Evolutionary conservation across 2,113 vertebrate species (phyloP).

Genomic region (Gnathonemus longibarbis): DNA sequence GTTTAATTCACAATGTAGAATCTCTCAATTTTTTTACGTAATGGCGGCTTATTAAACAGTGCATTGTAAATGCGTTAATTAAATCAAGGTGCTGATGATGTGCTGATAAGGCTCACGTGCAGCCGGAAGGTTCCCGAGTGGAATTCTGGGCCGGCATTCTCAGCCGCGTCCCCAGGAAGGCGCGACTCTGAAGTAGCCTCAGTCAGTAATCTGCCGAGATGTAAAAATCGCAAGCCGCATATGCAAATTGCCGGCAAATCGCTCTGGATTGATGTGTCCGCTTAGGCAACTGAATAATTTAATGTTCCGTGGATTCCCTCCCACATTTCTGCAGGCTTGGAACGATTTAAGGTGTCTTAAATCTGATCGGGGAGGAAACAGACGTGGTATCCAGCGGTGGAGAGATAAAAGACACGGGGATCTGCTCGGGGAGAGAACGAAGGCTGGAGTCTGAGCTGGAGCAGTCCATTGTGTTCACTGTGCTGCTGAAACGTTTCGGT

Average conservation of each 20-base stretch:
- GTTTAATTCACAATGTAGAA: slow-evolving; percentile 13
- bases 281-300: slow-evolving; percentile 10
- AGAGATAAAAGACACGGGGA: background rate
- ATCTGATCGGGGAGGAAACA: background rate
- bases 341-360: slow-evolving; percentile 8
- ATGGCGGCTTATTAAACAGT: background rate
- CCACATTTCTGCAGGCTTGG: background rate
- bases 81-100: background rate
- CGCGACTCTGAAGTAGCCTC: background rate
- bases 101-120: background rate
- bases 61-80: background rate
- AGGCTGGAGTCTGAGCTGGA: background rate
- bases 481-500: background rate
- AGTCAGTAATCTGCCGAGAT: background rate
- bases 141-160: background rate
- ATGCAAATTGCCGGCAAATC: background rate
- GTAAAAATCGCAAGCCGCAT: background rate
- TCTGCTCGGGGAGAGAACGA: background rate
- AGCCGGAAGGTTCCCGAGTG: background rate
- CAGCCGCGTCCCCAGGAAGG: background rate
- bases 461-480: background rate
- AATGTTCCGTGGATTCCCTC: background rate
- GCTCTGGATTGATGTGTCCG: background rate
- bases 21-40: background rate
- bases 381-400: background rate